Conservation (phyloP, 2,113 vertebrate species). For the Gadus macrocephalus region DNA sequence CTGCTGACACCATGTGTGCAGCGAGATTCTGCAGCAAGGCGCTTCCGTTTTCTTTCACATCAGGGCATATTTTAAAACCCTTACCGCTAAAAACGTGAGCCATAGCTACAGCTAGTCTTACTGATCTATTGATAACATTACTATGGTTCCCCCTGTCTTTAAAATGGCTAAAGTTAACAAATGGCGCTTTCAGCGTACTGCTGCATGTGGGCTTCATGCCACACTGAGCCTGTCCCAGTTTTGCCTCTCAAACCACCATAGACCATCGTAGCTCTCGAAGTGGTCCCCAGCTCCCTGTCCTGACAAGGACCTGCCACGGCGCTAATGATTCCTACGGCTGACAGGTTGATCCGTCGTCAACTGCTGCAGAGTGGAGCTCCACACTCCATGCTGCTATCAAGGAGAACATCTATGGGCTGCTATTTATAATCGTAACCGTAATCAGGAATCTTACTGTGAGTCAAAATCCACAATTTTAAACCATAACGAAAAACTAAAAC, state of each 20-base stretch:
- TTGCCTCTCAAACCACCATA: slow-evolving; percentile 27
- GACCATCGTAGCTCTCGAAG: slow-evolving; percentile 43
- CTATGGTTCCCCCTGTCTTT: slow-evolving; percentile 32
- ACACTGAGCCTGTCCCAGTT: slow-evolving; percentile 48
- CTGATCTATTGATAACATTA: too few species aligned
- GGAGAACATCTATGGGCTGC: slow-evolving; percentile 52
- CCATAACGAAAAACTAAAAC: neutral
- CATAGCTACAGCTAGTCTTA: too few species aligned
- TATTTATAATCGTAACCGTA: slow-evolving; percentile 28
- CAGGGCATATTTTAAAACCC: too few species aligned
- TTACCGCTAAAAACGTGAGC: too few species aligned
- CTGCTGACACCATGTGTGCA: too few species aligned
- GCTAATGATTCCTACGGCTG: slow-evolving; percentile 58
- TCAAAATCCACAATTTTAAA: neutral
- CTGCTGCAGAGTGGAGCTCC: slow-evolving; percentile 53
- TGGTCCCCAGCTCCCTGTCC: slow-evolving; percentile 50
- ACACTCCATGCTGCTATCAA: slow-evolving; percentile 56
- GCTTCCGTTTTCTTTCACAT: too few species aligned
- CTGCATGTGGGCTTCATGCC: slow-evolving; percentile 32
- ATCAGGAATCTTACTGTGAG: slow-evolving; percentile 33
- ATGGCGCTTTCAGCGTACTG: slow-evolving; percentile 43
- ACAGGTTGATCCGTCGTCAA: slow-evolving; percentile 69
- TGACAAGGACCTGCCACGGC: slow-evolving; percentile 67
- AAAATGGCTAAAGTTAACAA: slow-evolving; percentile 37
- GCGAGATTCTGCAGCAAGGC: too few species aligned